These are phyloP conservation scores for Alexandromys fortis DNA, from an alignment of 2,113 vertebrate genomes.

Conservation along the genomic window DNA sequence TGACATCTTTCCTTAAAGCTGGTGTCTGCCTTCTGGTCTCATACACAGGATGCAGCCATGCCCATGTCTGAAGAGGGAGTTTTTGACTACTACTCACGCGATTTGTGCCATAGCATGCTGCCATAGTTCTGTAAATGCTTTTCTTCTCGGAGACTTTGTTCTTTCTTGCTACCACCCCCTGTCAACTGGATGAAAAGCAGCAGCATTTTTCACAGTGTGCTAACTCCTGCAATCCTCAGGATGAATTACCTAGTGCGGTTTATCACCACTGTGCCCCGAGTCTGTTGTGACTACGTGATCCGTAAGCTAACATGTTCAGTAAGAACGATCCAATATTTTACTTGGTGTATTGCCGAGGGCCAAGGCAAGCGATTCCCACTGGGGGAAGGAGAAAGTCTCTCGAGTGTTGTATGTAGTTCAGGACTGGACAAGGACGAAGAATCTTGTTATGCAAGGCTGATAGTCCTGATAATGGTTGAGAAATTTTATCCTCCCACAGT, in stretches of 20 bases:
- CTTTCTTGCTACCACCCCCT: neutral
- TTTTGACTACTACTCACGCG: neutral
- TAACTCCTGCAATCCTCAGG: too few species aligned
- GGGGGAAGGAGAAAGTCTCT: neutral
- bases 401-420: neutral
- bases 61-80: neutral
- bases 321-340: neutral
- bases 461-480: neutral
- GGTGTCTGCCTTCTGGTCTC: neutral
- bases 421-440: neutral
- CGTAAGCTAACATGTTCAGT: neutral
- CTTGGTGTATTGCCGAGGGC: neutral
- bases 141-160: neutral
- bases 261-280: too few species aligned
- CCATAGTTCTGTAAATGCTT: neutral
- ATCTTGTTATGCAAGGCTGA: neutral
- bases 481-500: neutral
- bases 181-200: neutral
- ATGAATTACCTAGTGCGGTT: neutral
- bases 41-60: rapidly evolving
- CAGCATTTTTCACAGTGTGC: neutral
- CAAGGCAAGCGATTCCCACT: neutral
- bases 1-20: neutral
- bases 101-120: neutral
- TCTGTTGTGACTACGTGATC: neutral